These are phyloP conservation scores for Ascidia mentula DNA, from an alignment of 23 tunicate species.

Conservation along the genomic window DNA sequence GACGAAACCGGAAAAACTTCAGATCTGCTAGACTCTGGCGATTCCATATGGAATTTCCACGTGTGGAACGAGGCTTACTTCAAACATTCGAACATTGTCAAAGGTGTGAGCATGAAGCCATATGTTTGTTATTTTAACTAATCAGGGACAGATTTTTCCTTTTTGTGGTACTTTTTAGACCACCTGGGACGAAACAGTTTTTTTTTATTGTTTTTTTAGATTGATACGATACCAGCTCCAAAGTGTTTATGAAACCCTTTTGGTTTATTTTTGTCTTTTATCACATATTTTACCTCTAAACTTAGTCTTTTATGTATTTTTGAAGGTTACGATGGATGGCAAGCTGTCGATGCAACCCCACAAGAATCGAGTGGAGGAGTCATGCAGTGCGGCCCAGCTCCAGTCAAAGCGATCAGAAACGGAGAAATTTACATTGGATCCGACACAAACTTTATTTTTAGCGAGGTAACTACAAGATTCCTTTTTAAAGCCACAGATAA, in stretches of 20 bases:
- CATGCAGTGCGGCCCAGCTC: slow-evolving; percentile 99
- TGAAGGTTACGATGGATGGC: slow-evolving; percentile 98
- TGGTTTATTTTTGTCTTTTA: no score
- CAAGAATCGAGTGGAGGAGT: slow-evolving; percentile 82
- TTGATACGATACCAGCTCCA: no score
- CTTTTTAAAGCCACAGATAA: neutral
- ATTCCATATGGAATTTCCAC: slow-evolving; percentile 99
- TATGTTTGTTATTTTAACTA: neutral
- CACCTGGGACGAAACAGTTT: no score
- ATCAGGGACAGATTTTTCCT: neutral
- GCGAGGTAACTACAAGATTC: slow-evolving; percentile 49
- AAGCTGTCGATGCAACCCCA: slow-evolving; percentile 97
- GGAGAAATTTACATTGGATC: slow-evolving; percentile 82
- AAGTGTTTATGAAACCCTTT: no score
- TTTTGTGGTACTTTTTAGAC: neutral
- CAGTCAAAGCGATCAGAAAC: slow-evolving; percentile 84
- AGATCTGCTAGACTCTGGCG: slow-evolving; percentile 26
- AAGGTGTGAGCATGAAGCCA: slow-evolving; percentile 29
- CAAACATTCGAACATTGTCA: slow-evolving; percentile 63
- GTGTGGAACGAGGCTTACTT: slow-evolving; percentile 98
- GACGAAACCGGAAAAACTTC: slow-evolving; percentile 57
- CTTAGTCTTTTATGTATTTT: neutral
- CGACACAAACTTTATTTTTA: slow-evolving; percentile 81
- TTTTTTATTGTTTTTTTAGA: no score
- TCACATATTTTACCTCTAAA: no score